Base-by-base conservation (phyloP, 2,888 invertebrate genomes). In the Congeria kusceri region DNA sequence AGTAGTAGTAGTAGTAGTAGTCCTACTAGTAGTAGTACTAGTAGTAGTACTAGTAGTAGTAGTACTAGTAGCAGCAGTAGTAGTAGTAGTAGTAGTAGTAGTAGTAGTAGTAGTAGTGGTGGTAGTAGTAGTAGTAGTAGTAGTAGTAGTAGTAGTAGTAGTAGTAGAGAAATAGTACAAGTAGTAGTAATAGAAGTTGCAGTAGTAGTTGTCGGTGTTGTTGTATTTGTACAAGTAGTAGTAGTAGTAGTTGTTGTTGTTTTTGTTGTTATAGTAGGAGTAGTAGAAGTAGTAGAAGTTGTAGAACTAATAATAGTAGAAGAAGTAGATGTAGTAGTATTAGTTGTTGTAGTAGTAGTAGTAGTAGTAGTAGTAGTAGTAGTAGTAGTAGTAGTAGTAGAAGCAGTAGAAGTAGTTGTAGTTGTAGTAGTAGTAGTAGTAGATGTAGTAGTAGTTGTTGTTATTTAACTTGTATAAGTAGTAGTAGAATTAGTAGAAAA, bases 1-100 rank as follows among this genome's bases (percentile, higher is more conserved):
- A 44, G 46, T 44, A 44, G 46, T 44, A 44, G 46, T 44, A 44
- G 46, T 44, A 44, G 46, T 44, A 44, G 46, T 44, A 44, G 46
- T 44, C 9, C 11, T 44, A 44, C 11, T 44, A 44, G 46, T 44
- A 44, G 46, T 44, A 44, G 46, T 44, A 44, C 11, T 13, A 44
- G 46, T 44, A 44, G 46, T 44, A 44, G 46, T 44, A 44, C 11
- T 44, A 44, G 46, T 44, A 44, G 49, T 49, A 49, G 49, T 49
- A 49, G 7, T 49, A 49, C 7, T 20, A 49, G 49, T 49, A 49
- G 49, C 15, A 49, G 49, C 15, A 49, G 49, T 49, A 49, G 49
- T 49, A 49, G 49, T 49, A 49, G 49, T 49, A 49, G 49, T 49
- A 49, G 49, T 49, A 49, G 49, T 49, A 49, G 49, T 49, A 49